These are phyloP conservation scores for Plebejus argus DNA, from an alignment of 2,888 invertebrate genomes.

Conservation along the genomic window DNA sequence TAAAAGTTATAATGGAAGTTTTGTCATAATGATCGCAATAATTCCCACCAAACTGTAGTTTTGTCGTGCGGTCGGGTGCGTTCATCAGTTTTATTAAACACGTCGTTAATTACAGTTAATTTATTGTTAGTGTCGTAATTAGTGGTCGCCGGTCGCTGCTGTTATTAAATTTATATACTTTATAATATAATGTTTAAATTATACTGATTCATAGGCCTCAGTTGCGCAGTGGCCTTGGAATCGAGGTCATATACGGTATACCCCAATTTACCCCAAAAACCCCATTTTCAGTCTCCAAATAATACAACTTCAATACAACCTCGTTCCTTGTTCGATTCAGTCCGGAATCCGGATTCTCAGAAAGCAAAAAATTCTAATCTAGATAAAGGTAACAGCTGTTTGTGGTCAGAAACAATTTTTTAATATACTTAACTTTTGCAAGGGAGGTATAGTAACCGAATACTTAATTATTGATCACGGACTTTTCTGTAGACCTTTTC, in stretches of 20 bases:
- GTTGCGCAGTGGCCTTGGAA: neutral
- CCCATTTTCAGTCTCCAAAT: too few relatives aligned
- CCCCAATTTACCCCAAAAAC: too few relatives aligned
- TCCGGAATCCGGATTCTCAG: neutral
- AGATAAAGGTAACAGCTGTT: neutral
- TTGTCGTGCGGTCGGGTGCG: slow-evolving; percentile 26
- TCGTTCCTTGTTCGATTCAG: neutral
- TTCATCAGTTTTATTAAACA: slow-evolving; percentile 30
- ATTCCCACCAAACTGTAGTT: slow-evolving; percentile 25
- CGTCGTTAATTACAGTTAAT: slow-evolving; percentile 33
- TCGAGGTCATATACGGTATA: neutral
- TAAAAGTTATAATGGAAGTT: slow-evolving; percentile 18
- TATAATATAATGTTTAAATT: neutral
- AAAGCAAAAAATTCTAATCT: too few relatives aligned
- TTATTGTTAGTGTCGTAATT: slow-evolving; percentile 34
- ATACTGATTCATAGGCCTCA: neutral
- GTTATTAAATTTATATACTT: slow-evolving; percentile 29
- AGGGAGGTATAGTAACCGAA: too few relatives aligned
- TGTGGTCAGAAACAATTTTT: neutral
- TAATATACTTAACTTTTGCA: too few relatives aligned
- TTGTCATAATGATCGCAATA: slow-evolving; percentile 17
- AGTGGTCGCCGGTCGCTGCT: slow-evolving; percentile 31
- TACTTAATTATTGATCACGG: too few relatives aligned
- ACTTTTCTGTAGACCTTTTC: too few relatives aligned
- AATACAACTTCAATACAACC: too few relatives aligned